Base-by-base conservation (phyloP, 1,140 invertebrate genomes). In the Camponotus vicinus region DNA sequence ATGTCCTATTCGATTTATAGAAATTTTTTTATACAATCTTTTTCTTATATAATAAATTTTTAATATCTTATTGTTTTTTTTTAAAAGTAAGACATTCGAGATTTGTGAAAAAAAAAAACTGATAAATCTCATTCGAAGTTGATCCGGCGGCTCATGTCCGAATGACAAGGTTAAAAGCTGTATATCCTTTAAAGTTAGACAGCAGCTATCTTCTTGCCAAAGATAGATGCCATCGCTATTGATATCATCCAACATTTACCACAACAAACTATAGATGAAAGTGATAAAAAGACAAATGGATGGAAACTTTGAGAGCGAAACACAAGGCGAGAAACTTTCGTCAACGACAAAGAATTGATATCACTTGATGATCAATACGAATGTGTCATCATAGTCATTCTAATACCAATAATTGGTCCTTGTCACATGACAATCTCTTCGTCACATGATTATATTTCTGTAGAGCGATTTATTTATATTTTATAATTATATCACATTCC, bases 161-260 rank as follows among this genome's bases (percentile, higher is more conserved):
- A 49, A 49, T 15, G 45, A 49, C 45, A 49, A 49, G 45, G 45
- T 34, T 8, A 4, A 55, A 37, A 37, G 15, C 2, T 27, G 45
- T 21, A 71, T 52, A 71, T 8, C 32, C 7, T 55, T 18, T 49
- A 71, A 49, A 49, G 42, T 71, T 27, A 69, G 37, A 69, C 40
- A 49, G 6, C 42, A 15, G 21, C 2, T 37, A 70, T 45, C 21
- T 70, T 15, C 11, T 49, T 49, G 59, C 27, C 13, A 5, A 63
- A 15, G 11, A 63, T 32, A 32, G 5, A 63, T 6, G 45, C 27
- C 11, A 63, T 32, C 27, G 3, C 5, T 32, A 32, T 34, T 18
- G 61, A 64, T 63, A 8, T 34, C 32, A 18, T 64, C 13, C 5
- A 64, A 32, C 13, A 15, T 64, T 64, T 32, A 64, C 27, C 27